phyloP scores from a whole-genome alignment of 2,113 vertebrate species.

The Marmota flaviventris region DNA sequence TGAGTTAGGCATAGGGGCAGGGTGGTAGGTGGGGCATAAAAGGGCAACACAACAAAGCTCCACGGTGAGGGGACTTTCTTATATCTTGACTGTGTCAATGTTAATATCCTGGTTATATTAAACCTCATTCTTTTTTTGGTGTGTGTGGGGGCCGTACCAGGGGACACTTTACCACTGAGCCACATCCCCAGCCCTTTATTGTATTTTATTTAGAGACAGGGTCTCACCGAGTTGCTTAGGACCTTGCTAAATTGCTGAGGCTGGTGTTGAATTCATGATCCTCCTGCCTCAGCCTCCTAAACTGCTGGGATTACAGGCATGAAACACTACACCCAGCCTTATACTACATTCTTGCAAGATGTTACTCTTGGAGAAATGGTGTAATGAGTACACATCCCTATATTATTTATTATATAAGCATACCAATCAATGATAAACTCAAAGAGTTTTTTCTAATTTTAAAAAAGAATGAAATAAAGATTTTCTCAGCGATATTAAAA shows the following conservation, averaged over 20 bases:
- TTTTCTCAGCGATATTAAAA: not conserved
- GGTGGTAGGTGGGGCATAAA: not conserved
- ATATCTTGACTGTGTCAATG: not conserved
- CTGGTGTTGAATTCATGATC: too few relatives aligned
- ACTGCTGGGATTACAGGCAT: too few relatives aligned
- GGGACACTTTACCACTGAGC: too few relatives aligned
- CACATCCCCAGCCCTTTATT: too few relatives aligned
- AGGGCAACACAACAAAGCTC: not conserved
- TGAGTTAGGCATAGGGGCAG: not conserved
- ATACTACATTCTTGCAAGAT: not conserved
- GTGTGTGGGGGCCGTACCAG: too few relatives aligned
- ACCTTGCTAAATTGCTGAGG: too few relatives aligned
- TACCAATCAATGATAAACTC: not conserved
- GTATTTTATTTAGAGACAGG: too few relatives aligned
- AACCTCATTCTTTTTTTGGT: not conserved
- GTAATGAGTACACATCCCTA: not conserved
- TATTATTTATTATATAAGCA: not conserved
- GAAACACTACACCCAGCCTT: not conserved
- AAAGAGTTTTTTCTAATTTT: constrained; percentile 26
- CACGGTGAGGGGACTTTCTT: not conserved
- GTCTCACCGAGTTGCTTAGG: too few relatives aligned
- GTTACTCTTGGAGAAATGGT: not conserved
- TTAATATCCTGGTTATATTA: not conserved
- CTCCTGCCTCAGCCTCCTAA: too few relatives aligned
- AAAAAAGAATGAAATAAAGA: constrained; percentile 15